A percentile compares a stretch with the other conserved stretches of the same genome.
These are phyloP conservation scores for Epinephelus awoara DNA, from an alignment of 2,797 vertebrate species.

Conservation along the genomic window DNA sequence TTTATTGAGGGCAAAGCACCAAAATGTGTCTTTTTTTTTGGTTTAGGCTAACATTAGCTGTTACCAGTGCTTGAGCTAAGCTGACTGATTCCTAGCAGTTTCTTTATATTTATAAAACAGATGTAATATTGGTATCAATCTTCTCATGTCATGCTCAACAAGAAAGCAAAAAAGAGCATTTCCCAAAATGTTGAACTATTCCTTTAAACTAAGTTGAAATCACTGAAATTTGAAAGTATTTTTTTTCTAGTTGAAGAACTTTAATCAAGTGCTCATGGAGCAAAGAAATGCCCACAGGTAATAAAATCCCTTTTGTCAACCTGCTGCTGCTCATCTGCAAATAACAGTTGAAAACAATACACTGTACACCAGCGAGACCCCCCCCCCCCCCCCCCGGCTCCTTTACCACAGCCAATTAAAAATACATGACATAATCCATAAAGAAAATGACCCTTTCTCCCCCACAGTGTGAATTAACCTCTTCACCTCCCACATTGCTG, in stretches of 20 bases:
- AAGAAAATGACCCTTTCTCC: constrained; percentile 62
- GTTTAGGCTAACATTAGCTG: no score
- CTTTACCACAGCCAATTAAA: constrained; percentile 44
- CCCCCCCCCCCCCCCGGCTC: constrained; percentile 2
- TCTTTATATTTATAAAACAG: no score
- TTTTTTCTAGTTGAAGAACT: background rate
- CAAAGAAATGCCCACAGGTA: background rate
- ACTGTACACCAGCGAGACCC: background rate
- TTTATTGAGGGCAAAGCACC: background rate
- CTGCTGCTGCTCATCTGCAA: background rate
- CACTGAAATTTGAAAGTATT: no score
- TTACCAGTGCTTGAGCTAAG: no score
- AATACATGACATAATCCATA: constrained; percentile 68
- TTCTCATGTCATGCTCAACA: background rate
- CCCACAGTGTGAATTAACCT: constrained; percentile 36
- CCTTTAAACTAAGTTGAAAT: background rate
- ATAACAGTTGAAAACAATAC: background rate
- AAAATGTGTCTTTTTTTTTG: background rate
- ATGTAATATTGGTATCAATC: no score
- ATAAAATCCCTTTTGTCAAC: background rate
- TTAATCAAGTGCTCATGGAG: background rate
- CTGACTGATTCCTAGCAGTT: no score
- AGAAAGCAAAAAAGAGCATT: background rate
- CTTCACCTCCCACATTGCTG: constrained; percentile 24
- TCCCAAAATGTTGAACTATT: background rate